phyloP scores from a whole-genome alignment of 1,140 invertebrate genomes.

The Ceratitis capitata region DNA sequence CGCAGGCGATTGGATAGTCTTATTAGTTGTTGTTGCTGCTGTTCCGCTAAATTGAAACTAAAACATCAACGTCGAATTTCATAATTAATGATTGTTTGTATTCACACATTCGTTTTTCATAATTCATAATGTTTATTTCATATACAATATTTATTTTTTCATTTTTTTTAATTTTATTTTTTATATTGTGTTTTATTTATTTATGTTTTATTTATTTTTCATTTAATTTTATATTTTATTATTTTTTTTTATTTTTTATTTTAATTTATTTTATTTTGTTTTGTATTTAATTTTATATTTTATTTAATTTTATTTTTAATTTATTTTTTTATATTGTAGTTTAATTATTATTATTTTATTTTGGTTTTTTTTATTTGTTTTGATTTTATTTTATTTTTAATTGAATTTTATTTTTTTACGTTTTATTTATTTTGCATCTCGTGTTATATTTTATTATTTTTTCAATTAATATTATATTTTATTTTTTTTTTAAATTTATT shows the following conservation, averaged over 20 bases:
- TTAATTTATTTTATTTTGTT: not conserved
- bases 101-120: too few species aligned
- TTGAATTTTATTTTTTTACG: not conserved
- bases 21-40: conserved; percentile 41
- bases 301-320: not conserved
- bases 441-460: not conserved
- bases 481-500: not conserved
- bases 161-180: not conserved
- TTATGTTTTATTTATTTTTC: not conserved
- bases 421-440: too few species aligned
- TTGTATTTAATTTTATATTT: too few species aligned
- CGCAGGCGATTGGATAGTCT: conserved; percentile 52
- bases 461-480: not conserved
- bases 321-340: not conserved
- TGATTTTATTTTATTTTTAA: not conserved
- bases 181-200: not conserved
- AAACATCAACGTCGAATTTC: too few species aligned
- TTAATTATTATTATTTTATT: too few species aligned
- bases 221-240: not conserved
- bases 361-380: not conserved
- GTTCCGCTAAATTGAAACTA: not conserved
- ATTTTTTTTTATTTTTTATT: not conserved
- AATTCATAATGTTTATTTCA: too few species aligned
- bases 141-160: not conserved
- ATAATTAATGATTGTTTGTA: too few species aligned